These are phyloP conservation scores for Discoglossus pictus DNA, from an alignment of 2,797 vertebrate genomes.

Conservation along the genomic window DNA sequence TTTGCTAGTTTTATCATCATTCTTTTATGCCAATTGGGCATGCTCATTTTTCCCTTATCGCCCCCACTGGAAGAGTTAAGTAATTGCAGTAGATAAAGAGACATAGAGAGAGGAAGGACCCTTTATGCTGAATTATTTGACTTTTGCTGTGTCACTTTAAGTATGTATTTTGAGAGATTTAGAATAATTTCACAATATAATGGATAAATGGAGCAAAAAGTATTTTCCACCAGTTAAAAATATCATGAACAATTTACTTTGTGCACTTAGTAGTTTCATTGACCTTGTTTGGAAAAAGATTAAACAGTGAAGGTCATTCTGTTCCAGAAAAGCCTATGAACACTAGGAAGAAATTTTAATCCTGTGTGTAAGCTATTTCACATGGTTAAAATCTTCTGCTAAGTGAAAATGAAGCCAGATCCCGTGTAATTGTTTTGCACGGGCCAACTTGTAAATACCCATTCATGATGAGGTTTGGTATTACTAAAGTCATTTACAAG, in stretches of 20 bases:
- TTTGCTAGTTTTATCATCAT: too few species aligned
- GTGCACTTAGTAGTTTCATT: background rate
- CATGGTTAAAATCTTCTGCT: conserved; percentile 14
- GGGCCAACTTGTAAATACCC: background rate
- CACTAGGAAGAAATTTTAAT: conserved; percentile 32
- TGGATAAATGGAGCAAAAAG: background rate
- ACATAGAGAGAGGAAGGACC: too few species aligned
- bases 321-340: conserved; percentile 13
- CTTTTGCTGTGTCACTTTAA: too few species aligned
- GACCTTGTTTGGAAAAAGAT: conserved; percentile 36
- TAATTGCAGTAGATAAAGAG: too few species aligned
- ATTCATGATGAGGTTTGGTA: background rate
- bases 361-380: conserved; percentile 22
- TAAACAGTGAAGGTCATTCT: conserved; percentile 22
- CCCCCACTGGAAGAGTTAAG: too few species aligned
- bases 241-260: background rate
- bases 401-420: conserved; percentile 13
- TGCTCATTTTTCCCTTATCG: too few species aligned
- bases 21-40: too few species aligned
- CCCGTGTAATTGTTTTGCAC: conserved; percentile 3
- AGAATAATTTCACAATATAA: too few species aligned
- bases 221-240: background rate
- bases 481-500: background rate
- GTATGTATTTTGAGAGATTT: too few species aligned
- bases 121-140: too few species aligned